These are phyloP conservation scores for Triplophysa rosa DNA, from an alignment of 2,113 vertebrate species.

Conservation along the genomic window DNA sequence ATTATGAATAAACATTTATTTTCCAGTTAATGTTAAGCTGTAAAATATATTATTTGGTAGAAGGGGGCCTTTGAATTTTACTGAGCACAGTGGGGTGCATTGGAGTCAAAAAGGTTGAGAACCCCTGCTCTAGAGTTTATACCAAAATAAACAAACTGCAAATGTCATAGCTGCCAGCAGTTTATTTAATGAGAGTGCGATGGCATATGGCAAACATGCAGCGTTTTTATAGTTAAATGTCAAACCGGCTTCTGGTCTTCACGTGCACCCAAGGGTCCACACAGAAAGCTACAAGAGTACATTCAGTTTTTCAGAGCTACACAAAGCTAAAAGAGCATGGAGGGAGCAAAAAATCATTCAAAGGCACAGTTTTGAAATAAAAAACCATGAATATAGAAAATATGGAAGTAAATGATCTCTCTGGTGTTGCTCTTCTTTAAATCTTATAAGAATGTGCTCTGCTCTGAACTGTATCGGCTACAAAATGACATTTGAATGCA, in stretches of 20 bases:
- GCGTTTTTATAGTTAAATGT: constrained; percentile 28
- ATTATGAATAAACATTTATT: no score
- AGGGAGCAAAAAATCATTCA: not conserved
- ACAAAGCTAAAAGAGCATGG: not conserved
- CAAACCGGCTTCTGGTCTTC: not conserved
- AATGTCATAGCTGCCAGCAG: constrained; percentile 53
- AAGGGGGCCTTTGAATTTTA: no score
- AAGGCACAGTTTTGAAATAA: not conserved
- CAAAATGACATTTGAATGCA: not conserved
- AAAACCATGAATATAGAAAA: no score
- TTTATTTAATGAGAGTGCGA: constrained; percentile 51
- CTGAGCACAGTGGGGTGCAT: no score
- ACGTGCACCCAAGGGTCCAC: constrained; percentile 9
- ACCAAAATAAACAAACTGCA: constrained; percentile 33
- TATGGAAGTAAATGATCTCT: no score
- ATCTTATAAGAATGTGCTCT: no score
- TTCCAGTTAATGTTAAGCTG: no score
- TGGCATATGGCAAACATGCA: constrained; percentile 47
- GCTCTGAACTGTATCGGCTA: not conserved
- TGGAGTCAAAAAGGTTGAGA: no score
- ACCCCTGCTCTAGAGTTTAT: not conserved
- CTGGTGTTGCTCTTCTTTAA: no score
- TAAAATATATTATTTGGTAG: no score
- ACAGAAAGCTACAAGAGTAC: constrained; percentile 29
- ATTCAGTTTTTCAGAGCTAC: constrained; percentile 26